Evolutionary conservation across 2,797 vertebrate genomes (phyloP), one percentile per base, ranked within the genome.

Genomic region (Aldrovandia affinis): DNA sequence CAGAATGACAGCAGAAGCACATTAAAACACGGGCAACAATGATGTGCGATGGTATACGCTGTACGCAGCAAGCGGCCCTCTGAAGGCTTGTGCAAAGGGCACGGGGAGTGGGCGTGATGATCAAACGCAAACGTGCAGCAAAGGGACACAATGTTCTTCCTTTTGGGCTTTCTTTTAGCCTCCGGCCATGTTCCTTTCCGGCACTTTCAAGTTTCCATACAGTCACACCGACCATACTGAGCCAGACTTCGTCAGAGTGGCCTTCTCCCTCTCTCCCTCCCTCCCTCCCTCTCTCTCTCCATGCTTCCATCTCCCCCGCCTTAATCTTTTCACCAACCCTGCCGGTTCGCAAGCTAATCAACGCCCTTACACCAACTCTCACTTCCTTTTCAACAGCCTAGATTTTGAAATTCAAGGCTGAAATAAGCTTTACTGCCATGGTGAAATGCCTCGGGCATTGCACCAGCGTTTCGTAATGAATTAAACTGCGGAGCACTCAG

Each of bases 231-330:
- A 57, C 14, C 70, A 39, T 77, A 36, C 83, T 78, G 83, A 78
- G 80, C 82, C 39, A 81, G 57, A 83, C 83, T 54, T 89, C 87
- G 87, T 82, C 25, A 47, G 89, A 86, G 91, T 1, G 54, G 36
- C 84, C 44, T 28, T 10, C 80, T 89, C 3, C 15, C 33, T 87
- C 83, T 89, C 88, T 86, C 1, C 80, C 90, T 91, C 86, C 88
- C 28, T 65, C 14, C 15, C 12, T 9, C 33, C 15, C 20, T 36
- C 80, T 6, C 39, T 89, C 84, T 86, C 87, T 88, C 88, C 79
- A 61, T 1, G 7, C 22, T 7, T 47, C 47, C 12, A 28, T 50
- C 47, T 30, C 20, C 36, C 61, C 0, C 44, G n/a, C 86, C 70
- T 80, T 82, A 83, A 84, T 78, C 70, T 33, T 80, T 83, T 80